These are phyloP conservation scores for Apodemia mormo DNA, from an alignment of 2,888 invertebrate genomes.

Conservation along the genomic window DNA sequence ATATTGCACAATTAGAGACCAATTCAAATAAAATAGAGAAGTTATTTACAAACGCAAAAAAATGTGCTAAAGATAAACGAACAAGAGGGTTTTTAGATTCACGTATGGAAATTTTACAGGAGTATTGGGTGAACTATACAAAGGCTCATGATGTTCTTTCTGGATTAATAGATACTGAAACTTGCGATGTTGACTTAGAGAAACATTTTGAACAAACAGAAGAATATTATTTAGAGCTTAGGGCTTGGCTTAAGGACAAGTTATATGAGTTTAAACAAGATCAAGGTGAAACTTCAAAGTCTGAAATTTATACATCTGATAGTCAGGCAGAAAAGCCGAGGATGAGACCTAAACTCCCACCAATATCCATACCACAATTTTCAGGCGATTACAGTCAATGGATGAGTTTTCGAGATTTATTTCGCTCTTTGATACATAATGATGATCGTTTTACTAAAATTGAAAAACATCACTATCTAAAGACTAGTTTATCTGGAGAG, in stretches of 20 bases:
- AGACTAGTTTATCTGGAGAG: slow-evolving; percentile 22
- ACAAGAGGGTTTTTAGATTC: not conserved
- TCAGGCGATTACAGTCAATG: slow-evolving; percentile 23
- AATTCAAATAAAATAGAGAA: not conserved
- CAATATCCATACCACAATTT: slow-evolving; percentile 20
- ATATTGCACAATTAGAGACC: slow-evolving; percentile 5
- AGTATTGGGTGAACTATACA: slow-evolving; percentile 18
- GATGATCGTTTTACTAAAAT: slow-evolving; percentile 17
- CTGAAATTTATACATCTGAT: no score
- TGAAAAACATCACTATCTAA: slow-evolving; percentile 24
- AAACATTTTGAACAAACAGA: slow-evolving; percentile 3
- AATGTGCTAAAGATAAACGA: slow-evolving; percentile 3
- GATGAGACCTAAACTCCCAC: not conserved
- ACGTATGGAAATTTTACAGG: slow-evolving; percentile 14
- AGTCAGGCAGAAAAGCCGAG: no score
- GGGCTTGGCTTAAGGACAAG: not conserved
- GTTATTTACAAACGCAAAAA: not conserved
- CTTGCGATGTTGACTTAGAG: not conserved
- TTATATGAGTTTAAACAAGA: no score
- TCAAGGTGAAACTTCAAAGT: no score
- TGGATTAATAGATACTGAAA: not conserved
- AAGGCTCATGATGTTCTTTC: not conserved
- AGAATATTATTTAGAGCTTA: slow-evolving; percentile 16
- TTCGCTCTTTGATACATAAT: slow-evolving; percentile 22
- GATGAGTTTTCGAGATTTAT: slow-evolving; percentile 25